These are phyloP conservation scores for Avahi laniger DNA, from an alignment of 2,797 vertebrate genomes.

Conservation along the genomic window DNA sequence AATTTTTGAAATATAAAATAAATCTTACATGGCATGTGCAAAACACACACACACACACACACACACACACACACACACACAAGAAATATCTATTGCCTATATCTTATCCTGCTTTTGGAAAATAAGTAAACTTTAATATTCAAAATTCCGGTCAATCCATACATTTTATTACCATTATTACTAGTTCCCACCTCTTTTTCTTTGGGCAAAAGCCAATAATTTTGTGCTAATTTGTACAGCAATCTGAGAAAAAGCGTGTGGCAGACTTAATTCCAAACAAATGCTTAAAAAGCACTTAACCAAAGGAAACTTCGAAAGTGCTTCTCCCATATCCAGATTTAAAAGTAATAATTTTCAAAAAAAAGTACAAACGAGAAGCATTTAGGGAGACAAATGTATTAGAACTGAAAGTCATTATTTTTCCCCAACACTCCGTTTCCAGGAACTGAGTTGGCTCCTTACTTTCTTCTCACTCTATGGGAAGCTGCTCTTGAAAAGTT, in stretches of 20 bases:
- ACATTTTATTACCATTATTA: neutral
- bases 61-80: neutral
- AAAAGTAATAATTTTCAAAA: neutral
- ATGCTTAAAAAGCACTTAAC: slow-evolving; percentile 51
- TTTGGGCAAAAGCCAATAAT: neutral
- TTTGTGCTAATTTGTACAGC: neutral
- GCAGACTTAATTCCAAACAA: slow-evolving; percentile 38
- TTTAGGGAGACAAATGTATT: neutral
- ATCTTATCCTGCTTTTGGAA: neutral
- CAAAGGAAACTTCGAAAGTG: slow-evolving; percentile 25
- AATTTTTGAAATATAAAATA: neutral
- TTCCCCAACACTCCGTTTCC: neutral
- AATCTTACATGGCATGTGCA: neutral
- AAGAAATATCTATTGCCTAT: neutral
- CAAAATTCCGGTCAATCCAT: neutral
- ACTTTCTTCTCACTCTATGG: neutral
- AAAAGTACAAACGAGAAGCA: neutral
- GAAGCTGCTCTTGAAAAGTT: neutral
- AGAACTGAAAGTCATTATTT: neutral
- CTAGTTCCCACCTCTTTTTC: neutral
- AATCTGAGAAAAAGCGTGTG: slow-evolving; percentile 39
- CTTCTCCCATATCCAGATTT: neutral
- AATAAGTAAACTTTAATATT: neutral
- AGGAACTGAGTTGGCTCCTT: neutral
- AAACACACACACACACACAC: neutral